A percentile compares a stretch with the other conserved stretches of the same genome.
These are phyloP conservation scores for Aphelenchoides fujianensis DNA, from an alignment of 1,140 invertebrate genomes.

Conservation along the genomic window DNA sequence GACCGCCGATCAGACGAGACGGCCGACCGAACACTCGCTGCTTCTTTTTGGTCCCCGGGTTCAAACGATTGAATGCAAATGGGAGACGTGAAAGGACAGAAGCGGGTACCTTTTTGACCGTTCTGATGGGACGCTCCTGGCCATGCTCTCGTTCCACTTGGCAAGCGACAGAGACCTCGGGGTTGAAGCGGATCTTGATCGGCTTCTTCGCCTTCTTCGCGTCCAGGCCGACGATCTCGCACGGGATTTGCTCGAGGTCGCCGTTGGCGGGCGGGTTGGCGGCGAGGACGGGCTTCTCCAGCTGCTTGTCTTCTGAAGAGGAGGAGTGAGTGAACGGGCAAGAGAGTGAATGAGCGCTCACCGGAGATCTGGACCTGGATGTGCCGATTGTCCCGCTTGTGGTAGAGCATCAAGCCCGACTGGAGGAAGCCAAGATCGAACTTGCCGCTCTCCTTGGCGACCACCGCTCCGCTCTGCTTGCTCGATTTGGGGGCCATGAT, in stretches of 20 bases:
- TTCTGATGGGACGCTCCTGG: not conserved
- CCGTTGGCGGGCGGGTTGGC: not conserved
- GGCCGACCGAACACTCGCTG: no score
- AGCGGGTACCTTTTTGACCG: conserved; percentile 11
- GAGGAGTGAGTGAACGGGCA: no score
- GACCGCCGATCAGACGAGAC: no score
- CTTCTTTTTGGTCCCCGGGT: no score
- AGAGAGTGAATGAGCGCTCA: no score
- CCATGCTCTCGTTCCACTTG: not conserved
- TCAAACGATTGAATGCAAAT: no score
- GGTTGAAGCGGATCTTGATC: conserved; percentile 10
- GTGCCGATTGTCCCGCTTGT: not conserved
- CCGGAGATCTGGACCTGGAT: conserved; percentile 8
- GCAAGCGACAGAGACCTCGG: not conserved
- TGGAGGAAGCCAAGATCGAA: conserved; percentile 2
- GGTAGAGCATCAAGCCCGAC: not conserved
- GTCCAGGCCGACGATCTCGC: conserved; percentile 7
- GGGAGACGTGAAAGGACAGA: no score
- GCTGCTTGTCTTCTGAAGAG: conserved; percentile 1
- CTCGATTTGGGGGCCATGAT: not conserved
- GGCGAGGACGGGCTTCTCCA: not conserved
- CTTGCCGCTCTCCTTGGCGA: not conserved
- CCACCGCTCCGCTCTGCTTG: not conserved
- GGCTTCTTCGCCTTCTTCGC: conserved; percentile 7
- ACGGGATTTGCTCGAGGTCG: not conserved